Base-by-base conservation (phyloP, 2,888 invertebrate species). In the Tinea pellionella region DNA sequence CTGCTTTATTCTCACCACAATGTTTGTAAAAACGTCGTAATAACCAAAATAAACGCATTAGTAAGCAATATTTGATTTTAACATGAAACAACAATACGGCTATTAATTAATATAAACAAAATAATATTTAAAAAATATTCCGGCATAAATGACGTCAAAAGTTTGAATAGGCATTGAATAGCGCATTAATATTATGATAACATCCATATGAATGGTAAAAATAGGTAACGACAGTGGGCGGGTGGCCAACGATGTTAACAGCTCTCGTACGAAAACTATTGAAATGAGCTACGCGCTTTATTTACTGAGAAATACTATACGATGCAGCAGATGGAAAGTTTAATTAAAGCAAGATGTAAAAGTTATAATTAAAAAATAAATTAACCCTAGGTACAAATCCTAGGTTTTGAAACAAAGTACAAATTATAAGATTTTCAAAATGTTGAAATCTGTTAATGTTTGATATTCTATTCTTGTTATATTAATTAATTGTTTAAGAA, bases 131-230 rank as follows among this genome's bases (percentile, higher is more conserved):
- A 37, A 6, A 37, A 37, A 47, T 47, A 16, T 16, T 15, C 47
- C 8, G 13, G 9, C 19, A 24, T 18, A 53, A 24, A 57, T 57
- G 13, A 32, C 11, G 30, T 57, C 12, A 32, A 57, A 32, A 32
- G 2, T 30, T 57, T 57, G 32, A 13, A 57, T 57, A 57, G 32
- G 30, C 30, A 56, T 56, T 56, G 56, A 56, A 56, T 56, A 18
- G 56, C 12, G 15, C 32, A 53, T 53, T 47, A 53, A 53, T 53
- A 53, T 57, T 57, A 57, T 57, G 57, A 57, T 57, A 57, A 16
- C 30, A 57, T 57, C 16, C 57, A 32, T 32, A 57, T 57, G 57
- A 57, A 57, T 57, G 57, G 57, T 57, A 57, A 57, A 57, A 57
- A 57, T 57, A 57, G 55, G 57, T 57, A 57, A 32, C 32, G 32